Evolutionary conservation across 2,113 vertebrate species (phyloP).

Genomic region (Amphilophus citrinellus): DNA sequence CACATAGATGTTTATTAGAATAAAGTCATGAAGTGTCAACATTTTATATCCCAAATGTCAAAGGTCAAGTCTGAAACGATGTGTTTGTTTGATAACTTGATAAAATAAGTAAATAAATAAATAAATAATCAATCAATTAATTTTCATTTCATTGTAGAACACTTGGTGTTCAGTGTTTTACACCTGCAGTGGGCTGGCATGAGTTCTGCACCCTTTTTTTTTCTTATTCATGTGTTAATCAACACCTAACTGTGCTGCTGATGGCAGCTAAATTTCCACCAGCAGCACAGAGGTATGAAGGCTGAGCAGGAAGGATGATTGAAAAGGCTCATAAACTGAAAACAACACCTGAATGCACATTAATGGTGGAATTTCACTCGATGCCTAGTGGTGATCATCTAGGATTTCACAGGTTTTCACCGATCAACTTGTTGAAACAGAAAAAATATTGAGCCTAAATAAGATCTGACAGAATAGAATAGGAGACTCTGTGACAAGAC

Average conservation of each 20-base stretch:
- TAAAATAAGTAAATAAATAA: not conserved
- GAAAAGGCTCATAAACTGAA: slow-evolving; percentile 16
- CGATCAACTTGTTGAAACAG: not conserved
- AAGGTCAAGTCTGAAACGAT: not conserved
- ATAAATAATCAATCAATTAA: not conserved
- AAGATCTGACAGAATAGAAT: not conserved
- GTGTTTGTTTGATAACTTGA: no score
- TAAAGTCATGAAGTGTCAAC: not conserved
- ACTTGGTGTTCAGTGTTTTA: not conserved
- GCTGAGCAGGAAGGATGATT: slow-evolving; percentile 6
- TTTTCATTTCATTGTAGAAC: not conserved
- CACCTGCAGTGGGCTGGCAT: not conserved
- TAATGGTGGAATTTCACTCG: not conserved
- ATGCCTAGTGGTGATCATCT: not conserved
- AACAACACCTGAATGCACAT: slow-evolving; percentile 22
- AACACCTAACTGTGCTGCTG: slow-evolving; percentile 21
- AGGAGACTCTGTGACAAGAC: not conserved
- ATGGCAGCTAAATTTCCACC: slow-evolving; percentile 5
- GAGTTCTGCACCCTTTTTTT: not conserved
- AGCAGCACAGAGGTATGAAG: not conserved
- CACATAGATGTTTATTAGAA: not conserved
- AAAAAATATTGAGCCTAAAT: not conserved
- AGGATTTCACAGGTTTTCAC: slow-evolving; percentile 18
- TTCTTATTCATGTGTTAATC: slow-evolving; percentile 17
- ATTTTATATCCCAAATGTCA: not conserved